Percentiles rank a stretch among this genome's conserved stretches.
Conservation (phyloP, 2,888 invertebrate species). For the Ectemnius continuus region DNA sequence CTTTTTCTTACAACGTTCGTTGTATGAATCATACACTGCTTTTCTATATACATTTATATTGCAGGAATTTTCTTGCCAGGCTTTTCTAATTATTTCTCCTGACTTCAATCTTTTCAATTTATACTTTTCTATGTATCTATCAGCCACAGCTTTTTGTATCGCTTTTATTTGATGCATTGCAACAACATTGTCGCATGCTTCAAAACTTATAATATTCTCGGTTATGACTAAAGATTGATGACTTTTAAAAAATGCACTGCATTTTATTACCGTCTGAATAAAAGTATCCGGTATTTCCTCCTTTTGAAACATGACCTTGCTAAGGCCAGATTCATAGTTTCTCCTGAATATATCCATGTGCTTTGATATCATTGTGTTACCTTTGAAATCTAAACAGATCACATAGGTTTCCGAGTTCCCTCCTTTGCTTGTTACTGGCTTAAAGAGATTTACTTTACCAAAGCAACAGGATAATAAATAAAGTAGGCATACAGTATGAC, state of each 20-base stretch:
- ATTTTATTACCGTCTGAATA: conserved; percentile 82
- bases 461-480: conserved; percentile 90
- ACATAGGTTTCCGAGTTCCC: conserved; percentile 97
- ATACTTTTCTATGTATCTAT: conserved; percentile 82
- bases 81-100: conserved; percentile 77
- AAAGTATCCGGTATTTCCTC: conserved; percentile 83
- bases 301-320: conserved; percentile 81
- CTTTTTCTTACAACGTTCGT: conserved; percentile 80
- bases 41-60: conserved; percentile 79
- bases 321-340: conserved; percentile 78
- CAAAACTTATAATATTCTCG: conserved; percentile 83
- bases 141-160: conserved; percentile 72
- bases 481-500: conserved; percentile 87
- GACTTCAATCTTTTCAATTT: conserved; percentile 79
- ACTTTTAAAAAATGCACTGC: conserved; percentile 83
- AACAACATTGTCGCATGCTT: conserved; percentile 68
- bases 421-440: conserved; percentile 95
- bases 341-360: conserved; percentile 78
- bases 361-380: conserved; percentile 75
- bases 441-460: conserved; percentile 86
- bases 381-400: conserved; percentile 84
- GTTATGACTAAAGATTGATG: conserved; percentile 85
- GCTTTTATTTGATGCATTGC: conserved; percentile 58
- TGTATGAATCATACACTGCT: conserved; percentile 81
- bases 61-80: conserved; percentile 78